These are phyloP conservation scores for Notodonta ziczac DNA, from an alignment of 2,888 invertebrate species.

Conservation along the genomic window DNA sequence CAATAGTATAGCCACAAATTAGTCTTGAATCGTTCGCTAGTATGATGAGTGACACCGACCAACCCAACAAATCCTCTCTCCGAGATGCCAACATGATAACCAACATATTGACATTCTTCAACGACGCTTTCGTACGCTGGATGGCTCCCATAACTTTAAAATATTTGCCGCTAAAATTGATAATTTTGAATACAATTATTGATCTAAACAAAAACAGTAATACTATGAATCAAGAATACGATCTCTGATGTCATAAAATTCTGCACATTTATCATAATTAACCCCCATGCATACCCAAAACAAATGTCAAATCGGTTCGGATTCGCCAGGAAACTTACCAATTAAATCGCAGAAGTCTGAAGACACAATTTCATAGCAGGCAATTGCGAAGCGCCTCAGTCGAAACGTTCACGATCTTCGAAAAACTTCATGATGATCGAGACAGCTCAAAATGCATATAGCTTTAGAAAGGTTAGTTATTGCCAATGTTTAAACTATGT, in stretches of 20 bases:
- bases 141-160: slow-evolving; percentile 26
- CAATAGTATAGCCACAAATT: slow-evolving; percentile 21
- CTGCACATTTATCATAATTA: slow-evolving; percentile 36
- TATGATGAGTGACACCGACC: slow-evolving; percentile 22
- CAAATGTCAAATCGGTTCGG: slow-evolving; percentile 48
- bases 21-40: slow-evolving; percentile 16
- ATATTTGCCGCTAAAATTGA: slow-evolving; percentile 36
- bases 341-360: slow-evolving; percentile 38
- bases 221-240: slow-evolving; percentile 31
- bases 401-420: slow-evolving; percentile 51
- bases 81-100: slow-evolving; percentile 17
- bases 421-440: slow-evolving; percentile 47
- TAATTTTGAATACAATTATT: slow-evolving; percentile 32
- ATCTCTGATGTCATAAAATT: slow-evolving; percentile 25
- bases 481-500: slow-evolving; percentile 5
- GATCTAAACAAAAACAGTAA: slow-evolving; percentile 43
- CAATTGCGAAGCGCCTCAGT: slow-evolving; percentile 40
- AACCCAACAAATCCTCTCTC: slow-evolving; percentile 43
- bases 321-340: slow-evolving; percentile 63
- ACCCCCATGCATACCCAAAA: slow-evolving; percentile 61
- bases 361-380: slow-evolving; percentile 30
- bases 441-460: slow-evolving; percentile 31
- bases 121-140: slow-evolving; percentile 29
- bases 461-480: slow-evolving; percentile 23
- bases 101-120: slow-evolving; percentile 17